These are phyloP conservation scores for Parochlus steinenii DNA, from an alignment of 2,888 invertebrate species.

Conservation along the genomic window DNA sequence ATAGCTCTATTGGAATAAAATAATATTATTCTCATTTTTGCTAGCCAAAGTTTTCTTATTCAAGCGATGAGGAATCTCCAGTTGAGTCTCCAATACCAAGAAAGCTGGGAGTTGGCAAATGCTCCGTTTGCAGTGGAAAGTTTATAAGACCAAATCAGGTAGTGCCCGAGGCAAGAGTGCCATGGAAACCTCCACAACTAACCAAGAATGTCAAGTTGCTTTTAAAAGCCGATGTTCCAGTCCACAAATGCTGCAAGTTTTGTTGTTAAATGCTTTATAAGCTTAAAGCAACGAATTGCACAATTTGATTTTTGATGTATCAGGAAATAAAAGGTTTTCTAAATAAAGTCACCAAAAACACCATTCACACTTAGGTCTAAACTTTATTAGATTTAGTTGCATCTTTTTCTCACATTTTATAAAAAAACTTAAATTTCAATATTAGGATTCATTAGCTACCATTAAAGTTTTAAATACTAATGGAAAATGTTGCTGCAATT, in stretches of 20 bases:
- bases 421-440: too few species aligned
- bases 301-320: too few species aligned
- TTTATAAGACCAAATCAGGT: conserved; percentile 15
- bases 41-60: background rate
- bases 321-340: too few species aligned
- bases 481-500: too few species aligned
- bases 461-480: too few species aligned
- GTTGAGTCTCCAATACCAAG: background rate
- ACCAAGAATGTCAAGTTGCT: conserved; percentile 9
- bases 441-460: too few species aligned
- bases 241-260: conserved; percentile 11
- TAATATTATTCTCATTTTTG: background rate
- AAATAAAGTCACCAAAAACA: too few species aligned
- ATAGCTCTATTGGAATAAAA: background rate
- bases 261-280: conserved; percentile 4
- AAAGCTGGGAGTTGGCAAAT: background rate
- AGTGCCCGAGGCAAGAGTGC: conserved; percentile 27
- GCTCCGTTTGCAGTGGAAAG: conserved; percentile 9
- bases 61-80: background rate
- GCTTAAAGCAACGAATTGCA: too few species aligned
- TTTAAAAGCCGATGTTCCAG: conserved; percentile 6
- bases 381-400: too few species aligned
- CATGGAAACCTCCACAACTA: conserved; percentile 23
- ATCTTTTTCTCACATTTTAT: too few species aligned
- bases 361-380: too few species aligned